Percentiles rank a stretch among this genome's conserved stretches.
Evolutionary conservation across 2,797 vertebrate species (phyloP).

Genomic region (Halcyon leucocephala): DNA sequence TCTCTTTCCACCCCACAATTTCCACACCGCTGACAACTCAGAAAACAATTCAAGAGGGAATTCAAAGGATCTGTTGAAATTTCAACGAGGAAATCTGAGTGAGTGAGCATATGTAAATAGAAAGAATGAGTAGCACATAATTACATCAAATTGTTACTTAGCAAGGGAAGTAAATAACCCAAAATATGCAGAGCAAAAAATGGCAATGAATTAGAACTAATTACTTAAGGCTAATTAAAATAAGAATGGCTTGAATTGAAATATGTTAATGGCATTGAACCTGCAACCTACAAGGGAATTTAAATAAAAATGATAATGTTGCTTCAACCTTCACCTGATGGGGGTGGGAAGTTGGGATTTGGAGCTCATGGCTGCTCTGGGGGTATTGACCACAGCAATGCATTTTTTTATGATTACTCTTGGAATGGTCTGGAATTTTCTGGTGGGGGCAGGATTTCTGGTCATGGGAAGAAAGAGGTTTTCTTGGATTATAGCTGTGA

Average conservation of each 20-base stretch:
- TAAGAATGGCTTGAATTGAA: constrained; percentile 80
- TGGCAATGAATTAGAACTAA: constrained; percentile 81
- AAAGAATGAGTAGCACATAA: constrained; percentile 77
- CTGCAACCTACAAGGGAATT: constrained; percentile 70
- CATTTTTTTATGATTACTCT: constrained; percentile 21
- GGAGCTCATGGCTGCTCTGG: constrained; percentile 14
- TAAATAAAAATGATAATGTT: constrained; percentile 64
- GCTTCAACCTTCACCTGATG: constrained; percentile 28
- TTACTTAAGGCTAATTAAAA: constrained; percentile 87
- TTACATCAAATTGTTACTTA: constrained; percentile 83
- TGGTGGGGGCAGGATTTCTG: background rate
- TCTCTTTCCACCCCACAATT: constrained; percentile 51
- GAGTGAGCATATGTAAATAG: constrained; percentile 73
- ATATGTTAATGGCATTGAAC: constrained; percentile 79
- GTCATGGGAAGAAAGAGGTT: background rate
- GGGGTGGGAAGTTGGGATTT: constrained; percentile 2
- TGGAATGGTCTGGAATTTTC: constrained; percentile 9
- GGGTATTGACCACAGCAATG: background rate
- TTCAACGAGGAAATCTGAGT: constrained; percentile 50
- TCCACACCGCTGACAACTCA: constrained; percentile 54
- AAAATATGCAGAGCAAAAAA: constrained; percentile 78
- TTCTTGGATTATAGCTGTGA: background rate
- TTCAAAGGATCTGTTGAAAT: constrained; percentile 51
- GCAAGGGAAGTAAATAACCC: constrained; percentile 82
- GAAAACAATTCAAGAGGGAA: constrained; percentile 46